Percentiles rank a stretch among this genome's conserved stretches.
phyloP scores from a whole-genome alignment of 2,888 invertebrate species.

The Cataglyphis cursor region DNA sequence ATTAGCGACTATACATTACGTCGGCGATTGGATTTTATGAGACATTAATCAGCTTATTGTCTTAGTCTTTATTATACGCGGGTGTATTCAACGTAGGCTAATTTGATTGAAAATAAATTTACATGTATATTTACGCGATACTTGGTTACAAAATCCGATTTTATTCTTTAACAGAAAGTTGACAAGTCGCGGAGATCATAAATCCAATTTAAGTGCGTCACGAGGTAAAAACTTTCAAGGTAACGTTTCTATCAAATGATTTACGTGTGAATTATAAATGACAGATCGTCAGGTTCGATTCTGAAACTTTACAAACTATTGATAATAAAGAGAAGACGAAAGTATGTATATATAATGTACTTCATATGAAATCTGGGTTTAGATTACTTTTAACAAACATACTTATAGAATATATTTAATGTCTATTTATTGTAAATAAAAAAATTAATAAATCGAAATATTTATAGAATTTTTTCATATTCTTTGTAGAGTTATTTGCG shows the following conservation, averaged over 20 bases:
- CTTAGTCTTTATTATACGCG: background rate
- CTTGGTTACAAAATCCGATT: background rate
- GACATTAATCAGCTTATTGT: constrained; percentile 14
- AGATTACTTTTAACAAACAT: background rate
- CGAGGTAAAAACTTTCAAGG: constrained; percentile 27
- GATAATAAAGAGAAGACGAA: constrained; percentile 47
- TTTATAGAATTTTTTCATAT: background rate
- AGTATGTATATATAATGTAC: constrained; percentile 20
- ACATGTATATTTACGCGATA: background rate
- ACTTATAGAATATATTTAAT: background rate
- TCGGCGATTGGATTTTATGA: constrained; percentile 24
- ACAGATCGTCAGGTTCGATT: constrained; percentile 56
- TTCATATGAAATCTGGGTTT: background rate
- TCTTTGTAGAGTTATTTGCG: background rate
- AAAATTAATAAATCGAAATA: background rate
- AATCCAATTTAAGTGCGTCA: constrained; percentile 19
- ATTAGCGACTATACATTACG: constrained; percentile 1
- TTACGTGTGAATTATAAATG: constrained; percentile 69
- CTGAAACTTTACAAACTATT: constrained; percentile 59
- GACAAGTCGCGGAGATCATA: background rate
- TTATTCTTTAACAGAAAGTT: background rate
- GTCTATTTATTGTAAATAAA: background rate
- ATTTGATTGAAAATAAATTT: background rate
- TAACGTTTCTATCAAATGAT: constrained; percentile 4
- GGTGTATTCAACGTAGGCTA: background rate